These are phyloP conservation scores for Varroa destructor DNA, from an alignment of 1,140 invertebrate species.

Conservation along the genomic window DNA sequence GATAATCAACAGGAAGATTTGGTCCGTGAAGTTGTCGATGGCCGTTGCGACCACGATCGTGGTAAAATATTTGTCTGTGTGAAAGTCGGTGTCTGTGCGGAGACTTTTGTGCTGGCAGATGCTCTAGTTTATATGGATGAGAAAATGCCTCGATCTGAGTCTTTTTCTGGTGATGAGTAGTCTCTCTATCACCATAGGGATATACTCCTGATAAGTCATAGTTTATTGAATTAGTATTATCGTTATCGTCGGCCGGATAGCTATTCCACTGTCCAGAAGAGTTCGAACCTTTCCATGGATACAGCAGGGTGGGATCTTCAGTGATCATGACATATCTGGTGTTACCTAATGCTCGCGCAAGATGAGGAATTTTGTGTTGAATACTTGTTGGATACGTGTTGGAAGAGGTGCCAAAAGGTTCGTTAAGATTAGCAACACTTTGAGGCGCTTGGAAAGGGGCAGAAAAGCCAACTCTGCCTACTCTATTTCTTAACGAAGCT, in stretches of 20 bases:
- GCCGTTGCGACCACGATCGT: slow-evolving; percentile 5
- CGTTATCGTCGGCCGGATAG: background rate
- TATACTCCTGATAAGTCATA: background rate
- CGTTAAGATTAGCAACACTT: background rate
- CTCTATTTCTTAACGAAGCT: background rate
- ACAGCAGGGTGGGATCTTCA: slow-evolving; percentile 2
- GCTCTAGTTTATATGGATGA: too few species aligned
- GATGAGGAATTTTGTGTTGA: slow-evolving; percentile 22
- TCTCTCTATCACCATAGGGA: too few species aligned
- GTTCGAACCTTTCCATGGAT: background rate
- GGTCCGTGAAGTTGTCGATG: background rate
- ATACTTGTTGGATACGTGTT: slow-evolving; percentile 25
- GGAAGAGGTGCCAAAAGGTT: background rate
- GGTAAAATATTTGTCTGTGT: background rate
- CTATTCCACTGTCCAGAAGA: background rate
- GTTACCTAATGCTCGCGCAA: slow-evolving; percentile 11
- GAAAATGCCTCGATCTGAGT: too few species aligned
- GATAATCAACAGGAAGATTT: background rate
- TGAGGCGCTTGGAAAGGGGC: background rate
- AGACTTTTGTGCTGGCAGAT: too few species aligned
- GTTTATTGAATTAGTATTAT: background rate
- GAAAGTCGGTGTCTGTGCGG: too few species aligned
- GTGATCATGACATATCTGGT: slow-evolving; percentile 5
- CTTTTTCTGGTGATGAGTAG: too few species aligned
- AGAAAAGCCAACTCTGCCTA: background rate